Base-by-base conservation (phyloP, 2,888 invertebrate species). In the Mechanitis mazaeus region DNA sequence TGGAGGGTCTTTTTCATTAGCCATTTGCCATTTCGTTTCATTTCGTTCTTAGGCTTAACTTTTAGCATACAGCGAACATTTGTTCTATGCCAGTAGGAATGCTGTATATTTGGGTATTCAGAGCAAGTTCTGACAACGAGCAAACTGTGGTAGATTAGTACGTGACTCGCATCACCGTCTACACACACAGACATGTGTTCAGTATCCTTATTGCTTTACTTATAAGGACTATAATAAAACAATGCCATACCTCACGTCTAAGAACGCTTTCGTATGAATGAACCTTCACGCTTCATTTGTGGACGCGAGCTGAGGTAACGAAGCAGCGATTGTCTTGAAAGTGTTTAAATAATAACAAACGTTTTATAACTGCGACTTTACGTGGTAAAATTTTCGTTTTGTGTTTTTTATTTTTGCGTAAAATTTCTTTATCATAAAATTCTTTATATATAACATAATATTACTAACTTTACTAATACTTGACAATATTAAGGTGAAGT, bases 91-190 rank as follows among this genome's bases (percentile, higher is more conserved):
- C 53, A 61, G 54, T 53, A 46, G 64, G 62, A 68, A 67, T 65
- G 65, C 59, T 58, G 54, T 60, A 62, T 65, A 65, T 67, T 67
- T 68, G 63, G 68, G 68, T 72, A 74, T 74, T 74, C 74, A 59
- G 60, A 45, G 58, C 63, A 59, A 61, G 71, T 65, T 56, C 68
- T 70, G 71, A 71, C 72, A 72, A 74, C 72, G 74, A 72, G 74
- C 72, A 73, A 74, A 74, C 74, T 70, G 72, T 63, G 71, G 71
- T 68, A 69, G 71, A 73, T 73, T 70, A 70, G 62, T 69, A 72
- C 74, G 74, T 73, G 74, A 71, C 64, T 60, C 33, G 74, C 69
- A 74, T 74, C 56, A 53, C 45, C 55, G 45, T 54, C 20, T 61
- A 50, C 59, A 7, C 53, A 33, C 50, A 53, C 55, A 56, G 53